These are phyloP conservation scores for Cirrhinus molitorella DNA, from an alignment of 2,797 vertebrate genomes.

Conservation along the genomic window DNA sequence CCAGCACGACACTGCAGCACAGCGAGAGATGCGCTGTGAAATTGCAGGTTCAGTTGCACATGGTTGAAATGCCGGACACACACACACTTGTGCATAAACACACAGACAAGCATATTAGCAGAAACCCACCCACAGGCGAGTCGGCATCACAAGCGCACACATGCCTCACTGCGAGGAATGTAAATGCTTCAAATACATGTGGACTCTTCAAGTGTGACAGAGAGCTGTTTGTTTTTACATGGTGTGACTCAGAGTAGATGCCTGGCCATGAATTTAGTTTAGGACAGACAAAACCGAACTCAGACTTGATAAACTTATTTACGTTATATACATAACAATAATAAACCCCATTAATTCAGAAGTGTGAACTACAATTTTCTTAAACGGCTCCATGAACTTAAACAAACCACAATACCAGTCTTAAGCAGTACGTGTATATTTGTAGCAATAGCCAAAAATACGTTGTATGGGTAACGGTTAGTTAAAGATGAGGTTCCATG, in stretches of 20 bases:
- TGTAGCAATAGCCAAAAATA: no score
- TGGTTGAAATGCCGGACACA: slow-evolving; percentile 51
- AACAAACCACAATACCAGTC: no score
- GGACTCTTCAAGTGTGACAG: slow-evolving; percentile 37
- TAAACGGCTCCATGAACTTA: not conserved
- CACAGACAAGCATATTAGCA: slow-evolving; percentile 41
- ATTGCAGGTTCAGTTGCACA: slow-evolving; percentile 62
- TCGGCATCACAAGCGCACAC: slow-evolving; percentile 32
- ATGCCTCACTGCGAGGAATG: slow-evolving; percentile 39
- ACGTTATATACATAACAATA: not conserved
- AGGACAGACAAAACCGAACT: not conserved
- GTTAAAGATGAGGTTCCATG: no score
- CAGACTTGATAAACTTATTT: not conserved
- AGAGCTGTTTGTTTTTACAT: slow-evolving; percentile 44
- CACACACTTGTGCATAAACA: slow-evolving; percentile 46
- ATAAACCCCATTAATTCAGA: not conserved
- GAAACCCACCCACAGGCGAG: slow-evolving; percentile 42
- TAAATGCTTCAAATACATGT: slow-evolving; percentile 45
- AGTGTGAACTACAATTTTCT: not conserved
- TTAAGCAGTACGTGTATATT: no score
- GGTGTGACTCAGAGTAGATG: slow-evolving; percentile 22
- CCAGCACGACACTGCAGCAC: slow-evolving; percentile 42
- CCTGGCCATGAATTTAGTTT: not conserved
- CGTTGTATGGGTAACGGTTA: no score
- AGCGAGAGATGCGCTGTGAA: slow-evolving; percentile 60